Conservation (phyloP, 2,797 vertebrate species). For the Tragelaphus eurycerus region DNA sequence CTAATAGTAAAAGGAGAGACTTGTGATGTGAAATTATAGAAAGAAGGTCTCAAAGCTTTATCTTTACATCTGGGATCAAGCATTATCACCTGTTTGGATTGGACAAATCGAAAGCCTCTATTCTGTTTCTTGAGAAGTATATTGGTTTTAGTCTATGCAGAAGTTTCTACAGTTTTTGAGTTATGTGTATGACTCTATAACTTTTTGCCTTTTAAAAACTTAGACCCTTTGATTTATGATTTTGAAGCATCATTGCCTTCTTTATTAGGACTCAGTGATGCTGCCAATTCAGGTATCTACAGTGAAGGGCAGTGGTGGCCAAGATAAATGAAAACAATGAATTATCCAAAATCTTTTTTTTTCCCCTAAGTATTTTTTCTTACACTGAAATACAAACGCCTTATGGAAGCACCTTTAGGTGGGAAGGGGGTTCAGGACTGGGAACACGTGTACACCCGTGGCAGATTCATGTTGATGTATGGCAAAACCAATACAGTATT, state of each 20-base stretch:
- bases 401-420: neutral
- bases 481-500: too few species aligned
- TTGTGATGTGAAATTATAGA: neutral
- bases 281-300: constrained; percentile 62
- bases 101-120: neutral
- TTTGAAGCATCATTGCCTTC: constrained; percentile 60
- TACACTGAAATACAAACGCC: constrained; percentile 21
- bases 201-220: constrained; percentile 8
- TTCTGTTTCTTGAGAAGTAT: neutral
- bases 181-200: neutral
- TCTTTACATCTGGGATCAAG: neutral
- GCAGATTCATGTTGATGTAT: too few species aligned
- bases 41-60: neutral
- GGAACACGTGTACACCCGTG: too few species aligned
- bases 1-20: neutral
- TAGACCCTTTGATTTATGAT: constrained; percentile 8
- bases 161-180: constrained; percentile 16
- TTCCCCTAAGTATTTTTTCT: constrained; percentile 4
- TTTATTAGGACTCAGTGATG: constrained; percentile 38
- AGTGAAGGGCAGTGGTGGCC: neutral
- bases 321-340: constrained; percentile 44
- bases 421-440: too few species aligned
- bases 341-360: constrained; percentile 15
- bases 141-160: neutral
- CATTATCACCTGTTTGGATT: neutral